Evolutionary conservation across 1,140 invertebrate species (phyloP), one percentile per base, ranked within the genome.

Genomic region (Zaprionus capensis): DNA sequence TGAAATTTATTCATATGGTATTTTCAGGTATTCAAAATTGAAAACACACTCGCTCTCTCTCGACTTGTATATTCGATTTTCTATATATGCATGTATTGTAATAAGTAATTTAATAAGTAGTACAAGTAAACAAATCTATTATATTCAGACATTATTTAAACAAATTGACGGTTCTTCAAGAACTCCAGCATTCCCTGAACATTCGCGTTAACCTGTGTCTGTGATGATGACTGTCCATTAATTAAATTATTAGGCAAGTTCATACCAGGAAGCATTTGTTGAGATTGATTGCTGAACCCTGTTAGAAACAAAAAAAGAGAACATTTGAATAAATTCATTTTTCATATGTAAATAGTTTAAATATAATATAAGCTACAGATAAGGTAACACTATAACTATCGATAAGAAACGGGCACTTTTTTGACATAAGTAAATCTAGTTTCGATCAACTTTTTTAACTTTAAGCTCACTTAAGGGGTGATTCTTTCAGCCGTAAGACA

Each of bases 161-260:
- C 80, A 80, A 92, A 92, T 88, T 92, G 92, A 79, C 88, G 82
- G 76, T 80, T 92, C 86, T 92, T 92, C 63, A 92, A 85, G 72
- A 91, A 93, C 77, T 92, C 91, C 71, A 92, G 79, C 92, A 92
- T 92, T 63, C 91, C 91, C 76, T 92, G 88, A 64, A 92, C 92
- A 84, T 90, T 92, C 41, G 88, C 88, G 75, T 92, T 94, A 70
- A 93, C 93, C 78, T 92, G 90, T 70, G 83, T 76, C 71, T 81
- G 84, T 46, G 91, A 80, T 75, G 76, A 73, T 53, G 82, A 79
- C 63, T 90, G 92, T 66, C 80, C 83, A 76, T 86, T 92, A 34
- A 91, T 72, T 70, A 91, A 70, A 67, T 77, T 82, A 67, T 86
- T 92, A 49, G 90, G 76, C 76, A 93, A 69, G 62, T 83, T 81